Base-by-base conservation (phyloP, 2,888 invertebrate genomes). In the Abrostola tripartita region DNA sequence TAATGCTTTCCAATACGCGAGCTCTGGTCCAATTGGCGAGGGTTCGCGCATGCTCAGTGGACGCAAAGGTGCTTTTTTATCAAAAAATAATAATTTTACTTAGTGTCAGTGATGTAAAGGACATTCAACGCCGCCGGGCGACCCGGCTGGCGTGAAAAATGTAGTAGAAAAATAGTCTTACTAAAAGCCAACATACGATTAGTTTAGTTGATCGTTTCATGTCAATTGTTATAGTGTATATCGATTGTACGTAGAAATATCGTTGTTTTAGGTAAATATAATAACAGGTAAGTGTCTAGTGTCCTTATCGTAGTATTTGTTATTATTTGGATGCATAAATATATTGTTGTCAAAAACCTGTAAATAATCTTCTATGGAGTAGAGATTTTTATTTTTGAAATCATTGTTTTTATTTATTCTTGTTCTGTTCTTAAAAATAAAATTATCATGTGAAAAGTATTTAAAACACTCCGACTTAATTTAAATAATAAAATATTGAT, bases 181-280 rank as follows among this genome's bases (percentile, higher is more conserved):
- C 75, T 77, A 66, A 76, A 81, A 66, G 76, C 79, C n/a, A 82
- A 81, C 74, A 82, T 87, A 87, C 82, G 81, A 83, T 79, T 85
- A 86, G 82, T 86, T 74, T 76, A 77, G 68, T 60, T 70, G 81
- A 70, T 81, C 83, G 80, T 83, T 87, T 81, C 70, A 84, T 86
- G 91, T 93, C 92, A 93, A 93, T 93, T 92, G 87, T 90, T 90
- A 85, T 88, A 88, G 89, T 90, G 88, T 83, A 78, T 87, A 87
- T 85, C 83, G 77, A 84, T 83, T 87, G 75, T 81, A 73, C 75
- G 76, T 84, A 87, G 80, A 76, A 75, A 68, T 71, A 69, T 83
- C 57, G 72, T 85, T 85, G 82, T 87, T 87, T 84, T 86, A 85
- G 78, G 76, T 81, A 81, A 83, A 87, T 87, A 79, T 76, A 68